These are phyloP conservation scores for Trachurus trachurus DNA, from an alignment of 2,797 vertebrate species.

Conservation along the genomic window DNA sequence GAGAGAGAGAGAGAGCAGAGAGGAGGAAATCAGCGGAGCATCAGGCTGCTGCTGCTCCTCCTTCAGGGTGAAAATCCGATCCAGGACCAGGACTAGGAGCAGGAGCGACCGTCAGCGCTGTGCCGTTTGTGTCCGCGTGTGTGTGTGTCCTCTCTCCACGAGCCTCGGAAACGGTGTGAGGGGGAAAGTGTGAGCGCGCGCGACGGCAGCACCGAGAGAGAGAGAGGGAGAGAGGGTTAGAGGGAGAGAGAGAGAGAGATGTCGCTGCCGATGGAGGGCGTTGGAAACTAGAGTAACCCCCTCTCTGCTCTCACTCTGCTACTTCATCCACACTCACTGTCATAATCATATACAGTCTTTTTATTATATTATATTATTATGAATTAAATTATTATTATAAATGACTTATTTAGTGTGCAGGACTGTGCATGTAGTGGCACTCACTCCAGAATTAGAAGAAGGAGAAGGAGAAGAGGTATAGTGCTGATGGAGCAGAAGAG, in stretches of 20 bases:
- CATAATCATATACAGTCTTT: background rate
- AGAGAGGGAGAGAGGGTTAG: slow-evolving; percentile 11
- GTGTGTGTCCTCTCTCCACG: slow-evolving; percentile 74
- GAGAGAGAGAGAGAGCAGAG: background rate
- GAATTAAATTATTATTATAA: too few relatives aligned
- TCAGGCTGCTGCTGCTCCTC: slow-evolving; percentile 46
- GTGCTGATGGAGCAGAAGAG: too few relatives aligned
- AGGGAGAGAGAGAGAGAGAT: slow-evolving; percentile 22
- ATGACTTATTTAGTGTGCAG: too few relatives aligned
- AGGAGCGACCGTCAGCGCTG: slow-evolving; percentile 23
- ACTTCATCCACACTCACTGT: background rate
- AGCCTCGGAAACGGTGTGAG: slow-evolving; percentile 75
- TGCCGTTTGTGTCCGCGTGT: slow-evolving; percentile 45
- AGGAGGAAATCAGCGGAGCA: slow-evolving; percentile 65
- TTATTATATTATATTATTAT: background rate
- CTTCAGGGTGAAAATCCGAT: slow-evolving; percentile 53
- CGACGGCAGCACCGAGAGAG: slow-evolving; percentile 1
- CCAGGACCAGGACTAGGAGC: too few relatives aligned
- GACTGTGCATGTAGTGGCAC: too few relatives aligned
- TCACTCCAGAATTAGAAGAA: too few relatives aligned
- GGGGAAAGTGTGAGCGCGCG: slow-evolving; percentile 40
- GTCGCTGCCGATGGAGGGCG: slow-evolving; percentile 74
- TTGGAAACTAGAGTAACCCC: slow-evolving; percentile 69
- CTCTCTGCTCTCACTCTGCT: slow-evolving; percentile 30
- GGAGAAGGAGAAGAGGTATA: too few relatives aligned